Evolutionary conservation across 2,888 invertebrate species (phyloP).

Genomic region (Pterobdella sp.): DNA sequence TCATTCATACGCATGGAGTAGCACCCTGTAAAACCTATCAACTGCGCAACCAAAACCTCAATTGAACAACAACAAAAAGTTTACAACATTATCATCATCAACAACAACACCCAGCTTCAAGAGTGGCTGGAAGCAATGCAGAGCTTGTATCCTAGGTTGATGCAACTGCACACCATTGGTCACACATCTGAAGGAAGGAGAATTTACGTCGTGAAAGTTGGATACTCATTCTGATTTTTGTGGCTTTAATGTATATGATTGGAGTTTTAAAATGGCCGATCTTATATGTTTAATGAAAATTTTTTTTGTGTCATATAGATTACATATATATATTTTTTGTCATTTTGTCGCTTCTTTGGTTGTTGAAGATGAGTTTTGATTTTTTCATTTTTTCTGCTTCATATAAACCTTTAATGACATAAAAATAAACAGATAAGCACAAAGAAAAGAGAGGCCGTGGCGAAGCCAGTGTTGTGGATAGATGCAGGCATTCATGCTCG

Average conservation of each 20-base stretch:
- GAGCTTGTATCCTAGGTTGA: background rate
- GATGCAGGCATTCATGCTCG: slow-evolving; percentile 29
- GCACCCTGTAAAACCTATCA: too few relatives aligned
- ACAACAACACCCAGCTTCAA: background rate
- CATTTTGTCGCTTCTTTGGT: too few relatives aligned
- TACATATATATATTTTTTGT: too few relatives aligned
- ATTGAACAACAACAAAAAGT: background rate
- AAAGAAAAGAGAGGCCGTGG: background rate
- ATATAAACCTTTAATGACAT: too few relatives aligned
- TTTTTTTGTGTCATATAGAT: too few relatives aligned
- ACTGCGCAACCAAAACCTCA: too few relatives aligned
- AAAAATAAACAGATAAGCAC: background rate
- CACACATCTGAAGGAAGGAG: slow-evolving; percentile 20
- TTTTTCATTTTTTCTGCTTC: too few relatives aligned
- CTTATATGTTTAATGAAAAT: too few relatives aligned
- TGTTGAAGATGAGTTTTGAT: too few relatives aligned
- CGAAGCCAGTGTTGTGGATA: slow-evolving; percentile 27
- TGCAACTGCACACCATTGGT: slow-evolving; percentile 9
- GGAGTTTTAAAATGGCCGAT: too few relatives aligned
- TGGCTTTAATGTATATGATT: background rate
- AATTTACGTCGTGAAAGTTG: slow-evolving; percentile 21
- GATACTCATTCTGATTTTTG: background rate
- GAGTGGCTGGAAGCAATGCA: background rate
- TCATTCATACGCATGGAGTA: too few relatives aligned
- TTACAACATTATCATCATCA: background rate